These are phyloP conservation scores for Cheumatopsyche charites DNA, from an alignment of 1,140 invertebrate species.

Conservation along the genomic window DNA sequence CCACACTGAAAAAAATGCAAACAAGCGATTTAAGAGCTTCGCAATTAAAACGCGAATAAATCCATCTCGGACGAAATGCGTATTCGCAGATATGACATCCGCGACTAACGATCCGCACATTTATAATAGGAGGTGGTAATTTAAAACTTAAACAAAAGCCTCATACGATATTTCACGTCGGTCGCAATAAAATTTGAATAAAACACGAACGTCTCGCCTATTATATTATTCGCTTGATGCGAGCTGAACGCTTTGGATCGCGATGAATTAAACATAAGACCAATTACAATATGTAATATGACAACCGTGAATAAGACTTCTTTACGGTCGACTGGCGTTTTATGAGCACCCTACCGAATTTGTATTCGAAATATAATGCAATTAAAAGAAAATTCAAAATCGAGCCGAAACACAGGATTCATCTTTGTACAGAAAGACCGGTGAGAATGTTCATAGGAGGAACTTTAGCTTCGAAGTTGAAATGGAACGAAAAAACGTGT, in stretches of 20 bases:
- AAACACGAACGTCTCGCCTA: conserved; percentile 8
- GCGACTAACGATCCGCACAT: conserved; percentile 25
- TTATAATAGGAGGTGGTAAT: conserved; percentile 7
- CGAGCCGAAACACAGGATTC: too few relatives aligned
- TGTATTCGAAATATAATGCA: not conserved
- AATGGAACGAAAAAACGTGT: too few relatives aligned
- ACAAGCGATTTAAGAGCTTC: not conserved
- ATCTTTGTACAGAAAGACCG: too few relatives aligned
- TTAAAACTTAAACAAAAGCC: conserved; percentile 29
- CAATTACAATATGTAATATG: conserved; percentile 29
- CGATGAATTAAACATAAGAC: conserved; percentile 29
- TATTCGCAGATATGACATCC: conserved; percentile 17
- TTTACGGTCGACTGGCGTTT: not conserved
- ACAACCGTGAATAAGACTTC: conserved; percentile 14
- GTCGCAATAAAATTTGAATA: not conserved
- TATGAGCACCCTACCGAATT: not conserved
- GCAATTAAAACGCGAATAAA: conserved; percentile 15
- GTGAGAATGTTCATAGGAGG: too few relatives aligned
- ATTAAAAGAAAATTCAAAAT: not conserved
- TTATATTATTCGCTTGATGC: not conserved
- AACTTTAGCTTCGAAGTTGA: too few relatives aligned
- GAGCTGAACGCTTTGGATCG: not conserved
- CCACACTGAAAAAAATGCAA: not conserved
- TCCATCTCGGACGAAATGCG: not conserved
- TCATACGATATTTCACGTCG: not conserved